phyloP scores from a whole-genome alignment of 2,888 invertebrate genomes.

The Cremastinae sp. region DNA sequence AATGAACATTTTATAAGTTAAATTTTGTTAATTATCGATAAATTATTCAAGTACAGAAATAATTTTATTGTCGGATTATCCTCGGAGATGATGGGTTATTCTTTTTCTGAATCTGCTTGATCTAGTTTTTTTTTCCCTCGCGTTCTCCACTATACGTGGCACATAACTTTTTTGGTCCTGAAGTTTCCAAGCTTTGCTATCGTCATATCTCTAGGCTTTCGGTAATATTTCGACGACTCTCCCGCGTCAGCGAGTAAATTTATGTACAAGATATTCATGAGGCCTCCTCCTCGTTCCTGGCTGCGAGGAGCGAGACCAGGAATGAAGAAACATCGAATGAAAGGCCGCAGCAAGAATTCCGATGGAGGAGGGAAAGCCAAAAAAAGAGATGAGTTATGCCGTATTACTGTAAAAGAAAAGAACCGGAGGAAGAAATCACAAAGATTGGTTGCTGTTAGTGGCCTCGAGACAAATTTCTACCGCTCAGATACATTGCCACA shows the following conservation, averaged over 20 bases:
- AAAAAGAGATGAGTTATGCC: slow-evolving; percentile 40
- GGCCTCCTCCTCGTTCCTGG: slow-evolving; percentile 44
- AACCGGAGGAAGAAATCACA: slow-evolving; percentile 48
- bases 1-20: no score
- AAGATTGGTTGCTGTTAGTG: slow-evolving; percentile 56
- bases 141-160: slow-evolving; percentile 30
- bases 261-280: slow-evolving; percentile 68
- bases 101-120: neutral
- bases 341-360: neutral
- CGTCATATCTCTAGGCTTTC: slow-evolving; percentile 57
- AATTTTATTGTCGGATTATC: no score
- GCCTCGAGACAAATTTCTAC: slow-evolving; percentile 40
- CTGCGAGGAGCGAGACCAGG: slow-evolving; percentile 39
- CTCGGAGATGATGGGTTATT: no score
- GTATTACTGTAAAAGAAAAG: slow-evolving; percentile 37
- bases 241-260: slow-evolving; percentile 58
- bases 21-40: no score
- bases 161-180: slow-evolving; percentile 18
- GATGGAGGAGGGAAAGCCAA: slow-evolving; percentile 4
- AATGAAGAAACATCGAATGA: slow-evolving; percentile 30
- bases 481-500: neutral
- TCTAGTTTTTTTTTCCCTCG: slow-evolving; percentile 42
- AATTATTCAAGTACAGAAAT: no score
- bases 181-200: slow-evolving; percentile 36
- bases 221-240: slow-evolving; percentile 66